These are phyloP conservation scores for Cyclargus thomasi DNA, from an alignment of 1,140 invertebrate species.

Conservation along the genomic window DNA sequence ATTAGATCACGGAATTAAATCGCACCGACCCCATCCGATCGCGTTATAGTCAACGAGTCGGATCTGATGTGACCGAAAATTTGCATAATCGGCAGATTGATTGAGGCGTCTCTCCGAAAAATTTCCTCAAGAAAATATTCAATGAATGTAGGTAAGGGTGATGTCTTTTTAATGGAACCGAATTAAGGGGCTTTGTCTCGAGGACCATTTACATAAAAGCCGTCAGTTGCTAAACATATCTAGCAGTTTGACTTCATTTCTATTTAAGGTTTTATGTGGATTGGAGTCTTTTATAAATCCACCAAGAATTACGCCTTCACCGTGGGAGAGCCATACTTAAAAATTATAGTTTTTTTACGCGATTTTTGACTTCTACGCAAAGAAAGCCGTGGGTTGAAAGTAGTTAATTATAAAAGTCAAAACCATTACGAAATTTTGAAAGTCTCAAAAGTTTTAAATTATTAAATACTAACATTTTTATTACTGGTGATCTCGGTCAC, in stretches of 20 bases:
- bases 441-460: background rate
- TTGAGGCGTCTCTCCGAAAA: conserved; percentile 58
- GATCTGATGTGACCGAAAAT: conserved; percentile 30
- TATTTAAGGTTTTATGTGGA: background rate
- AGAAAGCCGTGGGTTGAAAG: too few relatives aligned
- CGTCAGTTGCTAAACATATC: conserved; percentile 41
- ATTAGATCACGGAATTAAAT: conserved; percentile 8
- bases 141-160: conserved; percentile 44
- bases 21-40: conserved; percentile 6
- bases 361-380: too few relatives aligned
- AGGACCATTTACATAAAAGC: conserved; percentile 28
- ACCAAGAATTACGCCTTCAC: background rate
- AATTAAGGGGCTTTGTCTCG: conserved; percentile 36
- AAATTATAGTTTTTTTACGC: too few relatives aligned
- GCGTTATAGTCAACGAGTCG: background rate
- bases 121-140: conserved; percentile 44
- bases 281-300: background rate
- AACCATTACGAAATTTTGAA: too few relatives aligned
- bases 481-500: background rate
- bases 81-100: conserved; percentile 71
- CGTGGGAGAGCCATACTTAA: too few relatives aligned
- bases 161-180: conserved; percentile 52
- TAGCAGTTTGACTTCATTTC: conserved; percentile 10
- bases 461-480: background rate
- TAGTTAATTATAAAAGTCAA: too few relatives aligned